Percentiles rank a stretch among this genome's conserved stretches.
Evolutionary conservation across 37 sponge, comb jelly and placozoan genomes (phyloP).

Genomic region (Dysidea cf. avara): DNA sequence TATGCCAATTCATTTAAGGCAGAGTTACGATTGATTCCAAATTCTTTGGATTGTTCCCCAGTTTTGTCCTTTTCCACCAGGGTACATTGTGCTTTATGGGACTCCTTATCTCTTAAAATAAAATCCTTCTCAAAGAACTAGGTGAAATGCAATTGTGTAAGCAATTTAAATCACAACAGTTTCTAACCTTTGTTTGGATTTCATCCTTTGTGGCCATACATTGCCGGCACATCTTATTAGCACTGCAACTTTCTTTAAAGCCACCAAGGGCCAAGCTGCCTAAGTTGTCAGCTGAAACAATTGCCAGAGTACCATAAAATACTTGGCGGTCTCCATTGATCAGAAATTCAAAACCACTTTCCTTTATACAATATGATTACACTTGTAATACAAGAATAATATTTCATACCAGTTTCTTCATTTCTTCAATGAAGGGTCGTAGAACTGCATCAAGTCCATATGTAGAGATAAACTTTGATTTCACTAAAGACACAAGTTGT

Average conservation of each 20-base stretch:
- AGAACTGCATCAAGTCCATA: constrained; percentile 34
- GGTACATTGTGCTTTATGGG: constrained; percentile 14
- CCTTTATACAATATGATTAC: too few species aligned
- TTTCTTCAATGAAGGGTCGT: constrained; percentile 34
- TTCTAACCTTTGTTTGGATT: constrained; percentile 5
- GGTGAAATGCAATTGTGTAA: background rate
- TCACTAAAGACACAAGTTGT: constrained; percentile 19
- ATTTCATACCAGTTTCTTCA: constrained; percentile 41
- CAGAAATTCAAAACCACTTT: constrained; percentile 10
- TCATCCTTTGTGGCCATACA: constrained; percentile 38
- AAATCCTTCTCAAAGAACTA: constrained; percentile 4
- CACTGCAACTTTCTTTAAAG: constrained; percentile 45
- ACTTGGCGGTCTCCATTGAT: background rate
- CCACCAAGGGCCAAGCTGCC: constrained; percentile 34
- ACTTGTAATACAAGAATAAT: too few species aligned
- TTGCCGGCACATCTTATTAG: constrained; percentile 32
- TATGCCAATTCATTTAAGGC: constrained; percentile 12
- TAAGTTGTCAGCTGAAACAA: constrained; percentile 47
- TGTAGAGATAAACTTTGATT: background rate
- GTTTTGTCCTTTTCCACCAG: constrained; percentile 4
- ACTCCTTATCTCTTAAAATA: background rate
- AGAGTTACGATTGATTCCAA: constrained; percentile 26
- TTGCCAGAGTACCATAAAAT: constrained; percentile 30
- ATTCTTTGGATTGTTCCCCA: constrained; percentile 7
- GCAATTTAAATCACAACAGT: too few species aligned